phyloP scores from a whole-genome alignment of 1,140 invertebrate species.

The Hesperophylax magnus region DNA sequence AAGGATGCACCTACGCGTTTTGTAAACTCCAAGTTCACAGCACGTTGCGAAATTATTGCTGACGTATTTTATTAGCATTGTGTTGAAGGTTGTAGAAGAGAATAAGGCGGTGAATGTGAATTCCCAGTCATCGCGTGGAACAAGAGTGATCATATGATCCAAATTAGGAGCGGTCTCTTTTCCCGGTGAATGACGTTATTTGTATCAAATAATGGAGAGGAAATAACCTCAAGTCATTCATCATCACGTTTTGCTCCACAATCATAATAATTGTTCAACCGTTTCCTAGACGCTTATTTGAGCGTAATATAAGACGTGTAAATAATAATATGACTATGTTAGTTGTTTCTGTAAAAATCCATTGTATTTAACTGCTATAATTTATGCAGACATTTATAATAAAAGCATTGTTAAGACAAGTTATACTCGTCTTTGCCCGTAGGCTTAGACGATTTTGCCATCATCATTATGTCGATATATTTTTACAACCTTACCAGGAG shows the following conservation, averaged over 20 bases:
- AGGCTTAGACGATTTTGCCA: too few species aligned
- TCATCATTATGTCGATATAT: too few species aligned
- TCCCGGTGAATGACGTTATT: not conserved
- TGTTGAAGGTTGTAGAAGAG: too few species aligned
- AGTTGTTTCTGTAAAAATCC: not conserved
- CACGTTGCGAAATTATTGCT: too few species aligned
- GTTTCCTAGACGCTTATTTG: not conserved
- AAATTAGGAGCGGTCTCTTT: slow-evolving; percentile 36
- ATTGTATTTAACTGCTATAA: not conserved
- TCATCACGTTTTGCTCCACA: not conserved
- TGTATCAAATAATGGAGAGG: slow-evolving; percentile 1
- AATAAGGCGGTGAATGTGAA: too few species aligned
- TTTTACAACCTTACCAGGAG: too few species aligned
- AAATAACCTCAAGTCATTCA: slow-evolving; percentile 7
- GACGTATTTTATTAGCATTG: too few species aligned
- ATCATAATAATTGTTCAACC: not conserved
- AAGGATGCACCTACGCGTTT: not conserved
- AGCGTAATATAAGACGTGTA: not conserved
- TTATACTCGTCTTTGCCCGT: too few species aligned
- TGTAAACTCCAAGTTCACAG: slow-evolving; percentile 5
- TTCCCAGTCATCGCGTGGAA: too few species aligned
- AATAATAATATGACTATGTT: not conserved
- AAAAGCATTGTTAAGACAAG: too few species aligned
- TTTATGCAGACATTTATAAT: not conserved
- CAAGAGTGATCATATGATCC: slow-evolving; percentile 27